phyloP scores from a whole-genome alignment of 2,113 vertebrate species.

The Cathartes aura region DNA sequence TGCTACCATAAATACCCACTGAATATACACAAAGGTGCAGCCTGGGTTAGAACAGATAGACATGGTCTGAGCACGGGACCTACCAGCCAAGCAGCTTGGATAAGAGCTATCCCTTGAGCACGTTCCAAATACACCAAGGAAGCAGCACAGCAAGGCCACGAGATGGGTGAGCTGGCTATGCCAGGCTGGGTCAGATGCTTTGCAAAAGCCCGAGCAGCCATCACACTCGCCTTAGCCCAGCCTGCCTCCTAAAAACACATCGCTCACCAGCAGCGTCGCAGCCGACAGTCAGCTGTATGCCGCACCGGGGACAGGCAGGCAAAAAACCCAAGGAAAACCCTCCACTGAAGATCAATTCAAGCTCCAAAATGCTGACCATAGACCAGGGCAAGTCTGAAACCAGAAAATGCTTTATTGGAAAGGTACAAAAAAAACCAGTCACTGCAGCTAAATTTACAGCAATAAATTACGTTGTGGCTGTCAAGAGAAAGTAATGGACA shows the following conservation, averaged over 20 bases:
- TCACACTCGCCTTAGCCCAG: neutral
- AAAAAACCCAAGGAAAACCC: neutral
- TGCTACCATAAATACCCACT: neutral
- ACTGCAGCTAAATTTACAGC: slow-evolving; percentile 83
- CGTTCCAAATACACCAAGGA: neutral
- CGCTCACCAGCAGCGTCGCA: accelerated
- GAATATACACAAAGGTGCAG: neutral
- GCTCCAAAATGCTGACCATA: slow-evolving; percentile 9
- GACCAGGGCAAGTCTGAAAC: slow-evolving; percentile 67
- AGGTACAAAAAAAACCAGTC: slow-evolving; percentile 89
- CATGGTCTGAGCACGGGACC: accelerated
- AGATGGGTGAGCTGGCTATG: neutral
- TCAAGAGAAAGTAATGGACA: slow-evolving; percentile 73
- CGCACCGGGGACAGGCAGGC: neutral
- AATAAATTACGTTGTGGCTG: slow-evolving; percentile 88
- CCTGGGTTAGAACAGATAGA: neutral
- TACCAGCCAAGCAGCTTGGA: neutral
- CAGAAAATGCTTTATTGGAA: slow-evolving; percentile 91
- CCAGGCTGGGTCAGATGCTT: neutral
- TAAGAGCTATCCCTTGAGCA: neutral
- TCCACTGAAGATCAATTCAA: neutral
- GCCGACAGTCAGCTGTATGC: neutral
- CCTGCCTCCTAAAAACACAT: neutral
- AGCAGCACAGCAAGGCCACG: neutral
- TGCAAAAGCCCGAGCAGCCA: neutral